These are phyloP conservation scores for Silurus lanzhouensis DNA, from an alignment of 2,797 vertebrate genomes.

Conservation along the genomic window DNA sequence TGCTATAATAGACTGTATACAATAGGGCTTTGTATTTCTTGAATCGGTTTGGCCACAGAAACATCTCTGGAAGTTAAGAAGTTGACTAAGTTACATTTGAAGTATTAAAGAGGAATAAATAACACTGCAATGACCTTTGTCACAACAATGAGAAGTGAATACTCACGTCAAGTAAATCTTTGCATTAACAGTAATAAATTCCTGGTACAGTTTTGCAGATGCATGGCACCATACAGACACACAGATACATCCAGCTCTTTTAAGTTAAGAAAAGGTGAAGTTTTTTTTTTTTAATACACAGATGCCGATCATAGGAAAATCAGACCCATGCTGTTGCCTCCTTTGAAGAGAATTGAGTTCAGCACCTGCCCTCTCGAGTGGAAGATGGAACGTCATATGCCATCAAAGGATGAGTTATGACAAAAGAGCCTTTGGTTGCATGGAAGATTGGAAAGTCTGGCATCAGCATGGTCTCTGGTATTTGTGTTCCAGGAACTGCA, in stretches of 20 bases:
- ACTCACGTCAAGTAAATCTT: not conserved
- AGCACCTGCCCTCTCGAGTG: constrained; percentile 56
- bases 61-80: not conserved
- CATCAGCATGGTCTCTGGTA: constrained; percentile 47
- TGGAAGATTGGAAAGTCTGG: constrained; percentile 52
- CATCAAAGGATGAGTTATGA: constrained; percentile 58
- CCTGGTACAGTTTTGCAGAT: not conserved
- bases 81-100: not conserved
- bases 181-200: not conserved
- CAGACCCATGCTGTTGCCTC: constrained; percentile 32
- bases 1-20: too few relatives aligned
- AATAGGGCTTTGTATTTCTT: not conserved
- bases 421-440: constrained; percentile 53
- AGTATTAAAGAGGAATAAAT: not conserved
- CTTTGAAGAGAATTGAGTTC: constrained; percentile 58
- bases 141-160: not conserved
- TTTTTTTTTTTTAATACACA: constrained; percentile 9
- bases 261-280: constrained; percentile 10
- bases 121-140: not conserved
- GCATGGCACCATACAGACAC: not conserved
- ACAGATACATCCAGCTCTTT: not conserved
- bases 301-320: constrained; percentile 40
- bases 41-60: not conserved
- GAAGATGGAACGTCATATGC: constrained; percentile 60
- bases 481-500: constrained; percentile 48